Evolutionary conservation across 1,140 invertebrate genomes (phyloP).

Genomic region (Samia ricini): DNA sequence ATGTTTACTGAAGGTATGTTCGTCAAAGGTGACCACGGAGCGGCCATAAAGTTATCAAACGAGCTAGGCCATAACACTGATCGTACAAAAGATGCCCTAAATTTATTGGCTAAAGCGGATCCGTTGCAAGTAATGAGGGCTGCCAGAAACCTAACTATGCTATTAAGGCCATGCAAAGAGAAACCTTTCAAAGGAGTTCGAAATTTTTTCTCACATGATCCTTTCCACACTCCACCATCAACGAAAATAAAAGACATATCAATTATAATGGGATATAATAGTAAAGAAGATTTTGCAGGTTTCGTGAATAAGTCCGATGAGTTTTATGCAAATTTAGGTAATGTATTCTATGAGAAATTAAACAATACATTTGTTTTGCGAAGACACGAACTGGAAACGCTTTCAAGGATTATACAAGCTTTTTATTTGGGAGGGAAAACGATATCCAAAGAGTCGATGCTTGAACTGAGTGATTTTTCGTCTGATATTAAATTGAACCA

Average conservation of each 20-base stretch:
- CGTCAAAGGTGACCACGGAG: constrained; percentile 18
- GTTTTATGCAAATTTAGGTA: constrained; percentile 7
- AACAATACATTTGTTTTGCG: constrained; percentile 20
- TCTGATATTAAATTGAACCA: constrained; percentile 28
- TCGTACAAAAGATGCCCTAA: constrained; percentile 18
- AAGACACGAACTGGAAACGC: constrained; percentile 7
- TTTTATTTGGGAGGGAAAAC: constrained; percentile 29
- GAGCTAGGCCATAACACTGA: constrained; percentile 12
- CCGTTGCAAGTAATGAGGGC: constrained; percentile 21
- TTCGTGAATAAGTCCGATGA: constrained; percentile 10
- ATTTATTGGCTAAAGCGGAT: constrained; percentile 18
- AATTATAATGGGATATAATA: constrained; percentile 30
- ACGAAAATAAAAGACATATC: constrained; percentile 15
- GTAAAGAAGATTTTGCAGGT: constrained; percentile 27
- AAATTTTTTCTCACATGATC: constrained; percentile 21
- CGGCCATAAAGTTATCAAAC: constrained; percentile 19
- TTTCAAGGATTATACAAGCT: constrained; percentile 12
- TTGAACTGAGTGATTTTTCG: constrained; percentile 23
- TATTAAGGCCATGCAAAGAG: constrained; percentile 26
- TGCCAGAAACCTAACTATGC: constrained; percentile 11
- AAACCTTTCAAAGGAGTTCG: constrained; percentile 14
- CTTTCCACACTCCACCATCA: constrained; percentile 17
- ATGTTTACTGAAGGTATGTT: constrained; percentile 17
- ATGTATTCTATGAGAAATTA: constrained; percentile 21
- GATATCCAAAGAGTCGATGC: constrained; percentile 14